Evolutionary conservation across 2,888 invertebrate genomes (phyloP).

Genomic region (Platerodrilus igneus): DNA sequence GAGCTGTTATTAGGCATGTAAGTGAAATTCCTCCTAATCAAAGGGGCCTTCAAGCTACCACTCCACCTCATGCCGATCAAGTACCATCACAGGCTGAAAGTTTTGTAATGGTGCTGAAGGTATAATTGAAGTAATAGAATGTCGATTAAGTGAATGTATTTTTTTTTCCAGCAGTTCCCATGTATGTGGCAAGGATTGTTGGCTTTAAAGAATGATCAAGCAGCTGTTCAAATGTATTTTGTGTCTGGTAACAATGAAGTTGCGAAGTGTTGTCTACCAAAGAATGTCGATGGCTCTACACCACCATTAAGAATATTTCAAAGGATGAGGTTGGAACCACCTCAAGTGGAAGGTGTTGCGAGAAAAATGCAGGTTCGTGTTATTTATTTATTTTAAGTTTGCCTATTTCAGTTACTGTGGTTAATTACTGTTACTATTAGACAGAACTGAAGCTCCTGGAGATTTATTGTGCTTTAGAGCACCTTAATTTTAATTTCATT

Average conservation of each 20-base stretch:
- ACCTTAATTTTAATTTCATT: no score
- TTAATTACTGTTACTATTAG: no score
- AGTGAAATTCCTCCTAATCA: constrained; percentile 53
- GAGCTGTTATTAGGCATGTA: constrained; percentile 45
- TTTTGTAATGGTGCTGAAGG: constrained; percentile 70
- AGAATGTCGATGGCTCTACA: constrained; percentile 76
- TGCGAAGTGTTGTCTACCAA: constrained; percentile 83
- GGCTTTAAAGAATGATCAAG: constrained; percentile 93
- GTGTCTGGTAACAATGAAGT: constrained; percentile 90
- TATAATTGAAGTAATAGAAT: no score
- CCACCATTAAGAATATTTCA: constrained; percentile 90
- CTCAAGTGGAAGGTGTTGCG: constrained; percentile 93
- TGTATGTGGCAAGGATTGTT: constrained; percentile 97
- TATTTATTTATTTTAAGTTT: constrained; percentile 1
- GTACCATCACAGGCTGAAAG: constrained; percentile 81
- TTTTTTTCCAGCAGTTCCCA: constrained; percentile 73
- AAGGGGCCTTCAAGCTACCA: constrained; percentile 52
- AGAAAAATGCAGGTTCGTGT: constrained; percentile 86
- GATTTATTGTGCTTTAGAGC: no score
- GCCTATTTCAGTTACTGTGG: no score
- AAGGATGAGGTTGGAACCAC: constrained; percentile 93
- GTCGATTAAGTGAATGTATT: constrained; percentile 7
- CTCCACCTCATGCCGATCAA: constrained; percentile 71
- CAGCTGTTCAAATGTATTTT: constrained; percentile 98
- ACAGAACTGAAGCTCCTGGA: no score